phyloP scores from a whole-genome alignment of 2,888 invertebrate genomes.

The Amiota minor region DNA sequence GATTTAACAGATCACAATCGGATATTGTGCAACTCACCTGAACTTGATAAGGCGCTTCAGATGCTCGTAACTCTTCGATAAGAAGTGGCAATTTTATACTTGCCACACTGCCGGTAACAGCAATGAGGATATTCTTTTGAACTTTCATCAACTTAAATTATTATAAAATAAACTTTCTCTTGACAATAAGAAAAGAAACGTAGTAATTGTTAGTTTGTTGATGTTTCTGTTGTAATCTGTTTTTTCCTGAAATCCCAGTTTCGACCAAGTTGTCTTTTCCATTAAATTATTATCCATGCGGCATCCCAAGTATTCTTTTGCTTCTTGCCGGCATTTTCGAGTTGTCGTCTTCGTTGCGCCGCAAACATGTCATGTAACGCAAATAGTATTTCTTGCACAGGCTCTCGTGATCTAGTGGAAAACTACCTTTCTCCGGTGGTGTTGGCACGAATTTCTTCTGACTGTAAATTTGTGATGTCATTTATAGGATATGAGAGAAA shows the following conservation, averaged over 20 bases:
- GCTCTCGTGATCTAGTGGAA: conserved; percentile 96
- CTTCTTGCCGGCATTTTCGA: conserved; percentile 84
- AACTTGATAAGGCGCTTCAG: conserved; percentile 61
- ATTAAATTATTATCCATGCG: conserved; percentile 97
- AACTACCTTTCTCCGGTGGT: conserved; percentile 97
- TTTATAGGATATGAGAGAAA: conserved; percentile 38
- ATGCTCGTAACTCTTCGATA: conserved; percentile 76
- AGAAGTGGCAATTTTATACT: conserved; percentile 89
- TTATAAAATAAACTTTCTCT: background rate
- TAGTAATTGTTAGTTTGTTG: conserved; percentile 13
- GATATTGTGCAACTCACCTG: conserved; percentile 53
- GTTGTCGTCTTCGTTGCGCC: conserved; percentile 83
- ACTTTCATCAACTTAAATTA: conserved; percentile 47
- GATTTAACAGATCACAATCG: no score
- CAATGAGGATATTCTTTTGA: conserved; percentile 82
- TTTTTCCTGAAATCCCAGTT: conserved; percentile 81
- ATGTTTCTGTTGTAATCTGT: conserved; percentile 36
- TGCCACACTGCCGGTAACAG: conserved; percentile 97
- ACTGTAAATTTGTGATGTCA: conserved; percentile 84
- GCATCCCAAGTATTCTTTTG: conserved; percentile 90
- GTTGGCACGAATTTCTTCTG: conserved; percentile 89
- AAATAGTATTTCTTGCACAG: conserved; percentile 89
- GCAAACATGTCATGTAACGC: conserved; percentile 91
- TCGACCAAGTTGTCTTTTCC: conserved; percentile 92
- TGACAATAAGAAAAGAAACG: background rate